Conservation (phyloP, 2,888 invertebrate species). For the Drosophila antonietae region DNA sequence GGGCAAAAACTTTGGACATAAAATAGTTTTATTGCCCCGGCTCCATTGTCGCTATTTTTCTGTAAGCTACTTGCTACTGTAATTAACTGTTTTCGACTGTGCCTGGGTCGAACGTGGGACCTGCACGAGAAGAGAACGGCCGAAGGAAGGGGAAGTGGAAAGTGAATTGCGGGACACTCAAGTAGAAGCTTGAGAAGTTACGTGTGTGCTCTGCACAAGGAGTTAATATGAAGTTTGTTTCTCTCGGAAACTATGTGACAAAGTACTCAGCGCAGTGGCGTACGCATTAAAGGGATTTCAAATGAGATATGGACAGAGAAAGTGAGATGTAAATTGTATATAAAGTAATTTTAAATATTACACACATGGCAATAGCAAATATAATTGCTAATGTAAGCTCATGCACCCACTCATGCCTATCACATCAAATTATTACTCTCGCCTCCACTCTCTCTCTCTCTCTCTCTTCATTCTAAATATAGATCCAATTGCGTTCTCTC, state of each 20-base stretch:
- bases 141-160: background rate
- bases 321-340: background rate
- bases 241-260: constrained; percentile 57
- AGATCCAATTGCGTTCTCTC: too few relatives aligned
- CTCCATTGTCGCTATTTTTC: constrained; percentile 60
- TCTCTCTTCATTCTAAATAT: background rate
- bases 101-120: constrained; percentile 18
- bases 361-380: background rate
- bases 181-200: constrained; percentile 47
- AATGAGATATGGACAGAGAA: background rate
- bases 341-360: too few relatives aligned
- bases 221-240: constrained; percentile 59
- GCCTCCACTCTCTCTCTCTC: background rate
- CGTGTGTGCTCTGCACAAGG: constrained; percentile 46
- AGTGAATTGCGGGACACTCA: constrained; percentile 1
- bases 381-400: background rate
- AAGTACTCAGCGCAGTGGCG: constrained; percentile 43
- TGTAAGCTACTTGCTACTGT: constrained; percentile 67
- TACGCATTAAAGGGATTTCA: background rate
- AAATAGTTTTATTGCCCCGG: constrained; percentile 72
- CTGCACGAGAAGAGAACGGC: background rate
- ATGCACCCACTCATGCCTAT: background rate
- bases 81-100: constrained; percentile 71
- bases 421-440: background rate
- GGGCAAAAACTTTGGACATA: constrained; percentile 63